Evolutionary conservation across 2,888 invertebrate species (phyloP).

Genomic region (Gortyna flavago): DNA sequence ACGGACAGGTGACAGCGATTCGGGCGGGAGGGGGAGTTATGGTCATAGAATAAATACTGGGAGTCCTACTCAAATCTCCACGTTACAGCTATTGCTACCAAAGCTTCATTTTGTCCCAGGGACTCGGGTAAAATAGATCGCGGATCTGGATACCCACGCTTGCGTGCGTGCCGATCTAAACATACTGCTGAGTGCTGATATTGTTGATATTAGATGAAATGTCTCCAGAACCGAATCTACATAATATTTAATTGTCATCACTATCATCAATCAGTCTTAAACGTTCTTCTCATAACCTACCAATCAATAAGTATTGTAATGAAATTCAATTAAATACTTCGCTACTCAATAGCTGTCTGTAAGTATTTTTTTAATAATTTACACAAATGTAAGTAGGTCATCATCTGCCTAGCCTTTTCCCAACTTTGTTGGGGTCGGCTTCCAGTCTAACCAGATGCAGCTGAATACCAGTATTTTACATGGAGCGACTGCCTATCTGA

Average conservation of each 20-base stretch:
- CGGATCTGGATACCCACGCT: background rate
- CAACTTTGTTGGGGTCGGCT: no score
- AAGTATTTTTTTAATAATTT: background rate
- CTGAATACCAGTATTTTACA: no score
- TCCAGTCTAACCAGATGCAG: no score
- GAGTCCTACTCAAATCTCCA: constrained; percentile 5
- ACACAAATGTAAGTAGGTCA: no score
- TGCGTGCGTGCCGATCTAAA: background rate
- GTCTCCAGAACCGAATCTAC: background rate
- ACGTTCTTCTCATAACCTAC: background rate
- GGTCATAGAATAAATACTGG: constrained; percentile 36
- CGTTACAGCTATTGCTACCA: background rate
- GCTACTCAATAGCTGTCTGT: background rate
- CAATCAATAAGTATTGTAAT: background rate
- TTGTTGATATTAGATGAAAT: background rate
- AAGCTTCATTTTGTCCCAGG: background rate
- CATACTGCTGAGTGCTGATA: background rate
- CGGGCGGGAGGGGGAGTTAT: background rate
- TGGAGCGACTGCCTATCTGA: no score
- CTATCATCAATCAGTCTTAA: background rate
- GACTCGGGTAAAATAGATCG: background rate
- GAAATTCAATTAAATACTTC: background rate
- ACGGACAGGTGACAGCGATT: constrained; percentile 21
- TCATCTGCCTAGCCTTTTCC: no score
- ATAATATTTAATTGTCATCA: no score